These are phyloP conservation scores for Pollenia griseotomentosa DNA, from an alignment of 2,888 invertebrate genomes.

Conservation along the genomic window DNA sequence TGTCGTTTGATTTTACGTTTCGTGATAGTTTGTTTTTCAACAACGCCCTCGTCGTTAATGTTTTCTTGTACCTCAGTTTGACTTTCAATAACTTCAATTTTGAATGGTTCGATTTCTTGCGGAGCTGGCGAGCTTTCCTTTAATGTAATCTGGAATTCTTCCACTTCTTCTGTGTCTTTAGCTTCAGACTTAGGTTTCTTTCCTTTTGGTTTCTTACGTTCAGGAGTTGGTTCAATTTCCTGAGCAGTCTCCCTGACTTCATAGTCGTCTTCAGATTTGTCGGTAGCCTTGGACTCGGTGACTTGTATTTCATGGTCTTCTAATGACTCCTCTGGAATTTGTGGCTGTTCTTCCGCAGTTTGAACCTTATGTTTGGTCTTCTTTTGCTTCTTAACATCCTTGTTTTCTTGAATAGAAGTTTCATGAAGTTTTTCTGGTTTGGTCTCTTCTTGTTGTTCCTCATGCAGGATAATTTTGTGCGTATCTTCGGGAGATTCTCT, in stretches of 20 bases:
- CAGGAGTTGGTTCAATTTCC: constrained; percentile 73
- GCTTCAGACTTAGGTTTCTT: constrained; percentile 55
- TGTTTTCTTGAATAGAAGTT: constrained; percentile 79
- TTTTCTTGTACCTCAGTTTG: constrained; percentile 73
- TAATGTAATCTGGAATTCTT: constrained; percentile 83
- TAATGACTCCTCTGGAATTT: constrained; percentile 54
- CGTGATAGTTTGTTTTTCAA: constrained; percentile 83
- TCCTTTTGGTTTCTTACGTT: constrained; percentile 71
- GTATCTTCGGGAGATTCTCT: constrained; percentile 59
- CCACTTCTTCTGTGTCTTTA: constrained; percentile 71
- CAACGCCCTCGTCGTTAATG: constrained; percentile 80
- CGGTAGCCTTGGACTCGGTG: constrained; percentile 64
- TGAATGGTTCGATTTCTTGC: constrained; percentile 58
- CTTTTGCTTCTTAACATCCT: constrained; percentile 66
- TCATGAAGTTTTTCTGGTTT: constrained; percentile 43
- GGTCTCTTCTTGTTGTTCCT: constrained; percentile 52
- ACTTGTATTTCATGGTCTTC: constrained; percentile 53
- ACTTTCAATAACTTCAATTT: constrained; percentile 73
- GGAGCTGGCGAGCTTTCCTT: constrained; percentile 80
- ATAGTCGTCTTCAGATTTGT: constrained; percentile 73
- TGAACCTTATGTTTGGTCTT: constrained; percentile 80
- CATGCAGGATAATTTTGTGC: constrained; percentile 27
- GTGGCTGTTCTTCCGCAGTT: constrained; percentile 81
- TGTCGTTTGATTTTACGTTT: constrained; percentile 84
- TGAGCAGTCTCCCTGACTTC: constrained; percentile 56